Evolutionary conservation across 2,113 vertebrate species (phyloP).

Genomic region (Proterorhinus semilunaris): DNA sequence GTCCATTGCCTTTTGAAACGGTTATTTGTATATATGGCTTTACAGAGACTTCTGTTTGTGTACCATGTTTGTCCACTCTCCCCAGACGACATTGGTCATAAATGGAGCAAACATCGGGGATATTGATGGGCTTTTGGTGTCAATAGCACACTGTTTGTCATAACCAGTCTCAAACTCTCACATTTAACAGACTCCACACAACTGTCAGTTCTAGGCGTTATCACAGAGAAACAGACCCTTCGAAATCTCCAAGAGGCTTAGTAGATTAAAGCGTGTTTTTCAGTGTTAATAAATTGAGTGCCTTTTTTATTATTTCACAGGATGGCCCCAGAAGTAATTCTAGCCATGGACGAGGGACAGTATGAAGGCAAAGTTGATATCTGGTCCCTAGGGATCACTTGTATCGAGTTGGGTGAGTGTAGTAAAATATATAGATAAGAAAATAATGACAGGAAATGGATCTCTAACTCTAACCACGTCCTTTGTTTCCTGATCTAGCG

Average conservation of each 20-base stretch:
- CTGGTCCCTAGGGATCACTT: slow-evolving; percentile 98
- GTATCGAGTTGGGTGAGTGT: slow-evolving; percentile 94
- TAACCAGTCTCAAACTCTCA: slow-evolving; percentile 9
- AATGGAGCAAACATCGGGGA: slow-evolving; percentile 25
- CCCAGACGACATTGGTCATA: slow-evolving; percentile 15
- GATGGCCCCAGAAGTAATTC: slow-evolving; percentile 99
- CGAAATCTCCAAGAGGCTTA: slow-evolving; percentile 59
- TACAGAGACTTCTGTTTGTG: background rate
- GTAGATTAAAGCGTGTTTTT: slow-evolving; percentile 60
- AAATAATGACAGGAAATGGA: background rate
- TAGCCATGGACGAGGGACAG: slow-evolving; percentile 98
- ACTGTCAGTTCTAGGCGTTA: slow-evolving; percentile 46
- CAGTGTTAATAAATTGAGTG: slow-evolving; percentile 32
- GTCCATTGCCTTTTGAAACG: background rate
- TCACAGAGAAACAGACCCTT: slow-evolving; percentile 56
- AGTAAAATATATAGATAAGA: background rate
- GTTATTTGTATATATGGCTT: background rate
- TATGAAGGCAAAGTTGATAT: slow-evolving; percentile 97
- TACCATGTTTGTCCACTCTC: background rate
- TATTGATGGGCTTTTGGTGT: slow-evolving; percentile 16
- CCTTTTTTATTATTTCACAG: slow-evolving; percentile 66
- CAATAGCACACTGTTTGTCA: slow-evolving; percentile 11
- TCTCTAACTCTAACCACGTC: background rate
- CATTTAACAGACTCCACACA: slow-evolving; percentile 23
- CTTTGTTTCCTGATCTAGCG: slow-evolving; percentile 74